Conservation (phyloP, 2,797 vertebrate genomes). For the Peromyscus attwateri region DNA sequence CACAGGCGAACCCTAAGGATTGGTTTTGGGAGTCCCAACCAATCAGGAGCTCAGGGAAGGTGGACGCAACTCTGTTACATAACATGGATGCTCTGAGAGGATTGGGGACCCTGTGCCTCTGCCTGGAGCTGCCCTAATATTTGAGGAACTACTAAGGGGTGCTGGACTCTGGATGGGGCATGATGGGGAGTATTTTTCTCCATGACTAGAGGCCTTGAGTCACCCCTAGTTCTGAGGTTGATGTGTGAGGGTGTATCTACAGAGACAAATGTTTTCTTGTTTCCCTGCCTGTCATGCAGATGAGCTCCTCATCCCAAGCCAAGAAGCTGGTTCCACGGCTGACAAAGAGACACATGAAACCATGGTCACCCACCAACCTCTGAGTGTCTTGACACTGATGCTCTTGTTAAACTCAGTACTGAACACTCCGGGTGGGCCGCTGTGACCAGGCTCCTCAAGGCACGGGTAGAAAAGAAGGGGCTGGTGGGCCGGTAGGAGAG, state of each 20-base stretch:
- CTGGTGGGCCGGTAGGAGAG: accelerated
- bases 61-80: accelerated
- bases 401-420: not conserved
- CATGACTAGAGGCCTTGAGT: not conserved
- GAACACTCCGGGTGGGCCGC: no score
- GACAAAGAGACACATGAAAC: accelerated
- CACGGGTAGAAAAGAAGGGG: not conserved
- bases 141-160: accelerated
- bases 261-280: no score
- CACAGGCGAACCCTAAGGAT: accelerated
- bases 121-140: no score
- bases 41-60: accelerated
- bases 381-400: accelerated
- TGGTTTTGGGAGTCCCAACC: not conserved
- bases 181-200: accelerated
- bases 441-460: accelerated
- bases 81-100: not conserved
- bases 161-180: not conserved
- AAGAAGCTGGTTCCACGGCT: accelerated
- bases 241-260: accelerated
- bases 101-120: accelerated
- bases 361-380: accelerated
- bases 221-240: not conserved
- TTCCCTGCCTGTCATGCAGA: not conserved
- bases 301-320: accelerated